Conservation (phyloP, 2,888 invertebrate genomes). For the Ctena decussata region DNA sequence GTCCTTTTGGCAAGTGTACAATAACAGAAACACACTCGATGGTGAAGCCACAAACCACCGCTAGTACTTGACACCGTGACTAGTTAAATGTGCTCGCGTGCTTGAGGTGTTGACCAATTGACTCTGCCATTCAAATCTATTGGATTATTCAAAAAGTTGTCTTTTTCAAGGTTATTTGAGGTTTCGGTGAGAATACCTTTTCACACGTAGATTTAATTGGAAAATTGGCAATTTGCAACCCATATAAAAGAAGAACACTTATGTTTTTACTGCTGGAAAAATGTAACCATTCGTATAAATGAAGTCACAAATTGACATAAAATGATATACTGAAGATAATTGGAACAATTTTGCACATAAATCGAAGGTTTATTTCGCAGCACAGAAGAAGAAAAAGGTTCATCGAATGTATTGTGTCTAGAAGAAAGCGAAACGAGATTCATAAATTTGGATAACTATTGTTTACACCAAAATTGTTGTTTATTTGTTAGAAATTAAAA, state of each 20-base stretch:
- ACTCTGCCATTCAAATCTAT: constrained; percentile 1
- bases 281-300: background rate
- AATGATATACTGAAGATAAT: background rate
- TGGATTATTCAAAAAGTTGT: constrained; percentile 9
- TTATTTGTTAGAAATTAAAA: background rate
- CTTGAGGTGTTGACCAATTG: constrained; percentile 12
- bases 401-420: background rate
- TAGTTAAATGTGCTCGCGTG: background rate
- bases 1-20: background rate
- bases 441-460: background rate
- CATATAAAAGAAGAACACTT: background rate
- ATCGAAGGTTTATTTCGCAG: background rate
- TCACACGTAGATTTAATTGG: constrained; percentile 9
- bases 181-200: background rate
- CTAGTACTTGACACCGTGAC: background rate
- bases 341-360: background rate
- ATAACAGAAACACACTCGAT: background rate
- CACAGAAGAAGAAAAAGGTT: background rate
- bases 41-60: constrained; percentile 3
- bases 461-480: background rate
- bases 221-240: background rate
- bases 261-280: background rate
- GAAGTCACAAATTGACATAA: constrained; percentile 2
- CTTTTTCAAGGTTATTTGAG: constrained; percentile 4
- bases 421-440: background rate